Percentiles rank a stretch among this genome's conserved stretches.
Conservation (phyloP, 2,113 vertebrate species). For the Cephalopterus ornatus region DNA sequence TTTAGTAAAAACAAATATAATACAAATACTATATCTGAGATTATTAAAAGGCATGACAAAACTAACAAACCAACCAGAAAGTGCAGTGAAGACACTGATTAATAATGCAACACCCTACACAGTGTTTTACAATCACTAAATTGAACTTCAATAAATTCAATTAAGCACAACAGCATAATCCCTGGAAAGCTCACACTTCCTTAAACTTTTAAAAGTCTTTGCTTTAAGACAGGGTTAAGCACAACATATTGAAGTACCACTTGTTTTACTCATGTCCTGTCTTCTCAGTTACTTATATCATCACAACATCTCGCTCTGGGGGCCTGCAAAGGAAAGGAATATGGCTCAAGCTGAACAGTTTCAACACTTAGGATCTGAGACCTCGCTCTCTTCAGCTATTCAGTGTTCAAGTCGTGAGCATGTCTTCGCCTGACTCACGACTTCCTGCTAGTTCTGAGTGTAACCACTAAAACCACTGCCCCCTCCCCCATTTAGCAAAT, state of each 20-base stretch:
- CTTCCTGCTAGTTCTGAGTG: not conserved
- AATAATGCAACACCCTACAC: not conserved
- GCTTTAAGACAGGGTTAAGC: not conserved
- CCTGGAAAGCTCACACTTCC: not conserved
- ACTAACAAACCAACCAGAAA: not conserved
- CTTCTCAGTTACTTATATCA: not conserved
- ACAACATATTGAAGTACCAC: not conserved
- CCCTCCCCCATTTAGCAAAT: not conserved
- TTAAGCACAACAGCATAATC: not conserved
- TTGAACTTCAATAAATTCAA: not conserved
- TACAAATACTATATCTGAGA: not conserved
- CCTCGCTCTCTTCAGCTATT: not conserved
- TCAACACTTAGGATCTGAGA: not conserved
- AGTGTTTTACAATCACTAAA: not conserved
- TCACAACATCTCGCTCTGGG: not conserved
- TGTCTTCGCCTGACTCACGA: not conserved
- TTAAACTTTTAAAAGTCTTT: not conserved
- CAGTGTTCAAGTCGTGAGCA: fast-evolving
- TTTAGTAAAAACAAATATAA: not conserved
- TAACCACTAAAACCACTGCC: not conserved
- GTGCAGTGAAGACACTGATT: not conserved
- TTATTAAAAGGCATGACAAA: not conserved
- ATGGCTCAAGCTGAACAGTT: not conserved
- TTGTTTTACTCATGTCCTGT: not conserved
- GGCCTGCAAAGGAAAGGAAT: not conserved